phyloP scores from a whole-genome alignment of 2,113 vertebrate genomes.

The Xiphophorus hellerii region DNA sequence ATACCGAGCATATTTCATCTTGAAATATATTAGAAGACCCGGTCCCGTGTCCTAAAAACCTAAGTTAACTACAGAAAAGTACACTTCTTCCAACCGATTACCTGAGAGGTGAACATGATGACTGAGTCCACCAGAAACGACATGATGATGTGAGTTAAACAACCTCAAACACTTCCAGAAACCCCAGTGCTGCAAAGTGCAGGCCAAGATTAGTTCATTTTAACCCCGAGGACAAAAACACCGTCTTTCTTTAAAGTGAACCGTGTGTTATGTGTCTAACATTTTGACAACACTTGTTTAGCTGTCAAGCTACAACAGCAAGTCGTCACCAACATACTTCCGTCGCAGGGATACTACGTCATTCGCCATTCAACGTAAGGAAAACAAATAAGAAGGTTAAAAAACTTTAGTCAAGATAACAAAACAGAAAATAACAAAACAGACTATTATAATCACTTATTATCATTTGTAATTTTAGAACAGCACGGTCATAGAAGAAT shows the following conservation, averaged over 20 bases:
- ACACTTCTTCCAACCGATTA: slow-evolving; percentile 55
- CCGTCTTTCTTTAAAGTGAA: background rate
- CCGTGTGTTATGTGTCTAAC: background rate
- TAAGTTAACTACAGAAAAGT: background rate
- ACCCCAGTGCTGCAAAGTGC: background rate
- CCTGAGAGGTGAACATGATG: slow-evolving; percentile 96
- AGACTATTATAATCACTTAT: background rate
- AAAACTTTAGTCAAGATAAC: background rate
- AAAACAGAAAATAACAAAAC: background rate
- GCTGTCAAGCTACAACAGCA: slow-evolving; percentile 41
- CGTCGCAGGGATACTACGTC: slow-evolving; percentile 57
- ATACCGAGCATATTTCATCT: too few relatives aligned
- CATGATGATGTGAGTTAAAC: slow-evolving; percentile 74
- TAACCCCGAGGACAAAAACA: background rate
- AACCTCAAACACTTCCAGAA: slow-evolving; percentile 5
- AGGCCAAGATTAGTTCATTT: slow-evolving; percentile 36
- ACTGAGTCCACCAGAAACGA: slow-evolving; percentile 93
- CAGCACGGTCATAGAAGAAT: too few relatives aligned
- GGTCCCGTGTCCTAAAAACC: background rate
- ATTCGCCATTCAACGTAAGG: background rate
- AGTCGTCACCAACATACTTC: slow-evolving; percentile 57
- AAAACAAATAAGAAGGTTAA: background rate
- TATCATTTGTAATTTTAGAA: background rate
- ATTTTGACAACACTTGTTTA: slow-evolving; percentile 23
- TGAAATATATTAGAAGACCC: background rate